Evolutionary conservation across 2,888 invertebrate genomes (phyloP), one percentile per base, ranked within the genome.

Genomic region (Dichetophora obliterata): DNA sequence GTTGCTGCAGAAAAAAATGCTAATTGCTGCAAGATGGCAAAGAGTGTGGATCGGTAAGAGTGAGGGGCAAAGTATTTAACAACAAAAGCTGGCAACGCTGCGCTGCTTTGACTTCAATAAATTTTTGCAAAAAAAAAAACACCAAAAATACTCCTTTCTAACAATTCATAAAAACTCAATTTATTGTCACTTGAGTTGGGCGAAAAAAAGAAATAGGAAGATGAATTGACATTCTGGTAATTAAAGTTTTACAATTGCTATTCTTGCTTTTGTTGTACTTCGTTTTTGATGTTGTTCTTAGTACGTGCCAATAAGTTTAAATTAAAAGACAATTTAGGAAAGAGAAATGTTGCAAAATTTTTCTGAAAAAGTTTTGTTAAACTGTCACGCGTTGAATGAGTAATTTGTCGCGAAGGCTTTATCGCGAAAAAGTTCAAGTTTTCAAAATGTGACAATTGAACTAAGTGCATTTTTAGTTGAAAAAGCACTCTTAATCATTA

Each of bases 1-100:
- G 37, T 57, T n/a, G 50, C 19, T 73, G 31, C 34, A 37, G 16
- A 43, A 72, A 48, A 22, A 73, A 73, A 73, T 65, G 73, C 73
- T 73, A 73, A 73, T 73, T 65, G 73, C 63, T 65, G 48, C 22
- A n/a, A 52, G 52, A 52, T 31, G 19, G 34, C 52, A 66, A 22
- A 8, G 6, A 66, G 16, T 52, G n/a, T 0, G 22, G 52, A n/a
- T 2, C n/a, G 57, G 22, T 8, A 57, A 57, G 8, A 27, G 8
- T 8, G 8, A 37, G 8, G 27, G 27, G 3, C 3, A 14, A 14
- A 14, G 16, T 16, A 14, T 16, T 11, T 1, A 61, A 61, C 31
- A 27, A 31, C n/a, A n/a, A n/a, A 63, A 27, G 61, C 27, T 61
- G 61, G 34, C 63, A 63, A 9, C 68, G 50, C 48, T 6, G 19